These are phyloP conservation scores for Origma solitaria DNA, from an alignment of 2,113 vertebrate genomes.

Conservation along the genomic window DNA sequence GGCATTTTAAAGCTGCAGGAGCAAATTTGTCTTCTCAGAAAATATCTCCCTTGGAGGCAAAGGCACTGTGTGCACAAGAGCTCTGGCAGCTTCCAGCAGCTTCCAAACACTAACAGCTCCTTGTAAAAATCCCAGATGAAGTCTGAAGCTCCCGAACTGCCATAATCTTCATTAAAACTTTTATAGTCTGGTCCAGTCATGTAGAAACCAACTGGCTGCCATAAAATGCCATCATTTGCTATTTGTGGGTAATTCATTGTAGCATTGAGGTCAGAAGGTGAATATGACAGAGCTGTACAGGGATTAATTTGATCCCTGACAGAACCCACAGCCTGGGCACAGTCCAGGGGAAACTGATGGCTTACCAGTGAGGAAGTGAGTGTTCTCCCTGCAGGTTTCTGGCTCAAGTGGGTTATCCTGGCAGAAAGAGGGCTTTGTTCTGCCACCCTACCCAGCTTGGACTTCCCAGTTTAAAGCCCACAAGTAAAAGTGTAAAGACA, in stretches of 20 bases:
- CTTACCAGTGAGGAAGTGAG: background rate
- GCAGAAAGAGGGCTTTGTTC: background rate
- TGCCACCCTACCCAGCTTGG: background rate
- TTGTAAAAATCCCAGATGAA: background rate
- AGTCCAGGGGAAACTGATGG: background rate
- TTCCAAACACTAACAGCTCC: background rate
- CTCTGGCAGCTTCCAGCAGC: background rate
- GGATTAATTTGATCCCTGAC: background rate
- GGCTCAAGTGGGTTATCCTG: background rate
- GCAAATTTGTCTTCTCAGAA: constrained; percentile 15
- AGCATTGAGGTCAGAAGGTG: background rate
- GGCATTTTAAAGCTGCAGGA: background rate
- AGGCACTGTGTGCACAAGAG: background rate
- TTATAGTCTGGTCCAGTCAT: background rate
- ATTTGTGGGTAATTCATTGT: background rate
- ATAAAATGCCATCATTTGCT: background rate
- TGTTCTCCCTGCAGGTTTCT: background rate
- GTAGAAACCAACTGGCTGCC: background rate
- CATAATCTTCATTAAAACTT: background rate
- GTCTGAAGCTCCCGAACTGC: background rate
- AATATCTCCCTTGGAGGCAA: background rate
- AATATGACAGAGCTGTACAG: background rate
- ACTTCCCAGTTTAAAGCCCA: background rate
- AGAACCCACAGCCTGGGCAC: background rate
- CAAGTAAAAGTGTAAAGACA: background rate